Percentiles rank a stretch among this genome's conserved stretches.
These are phyloP conservation scores for Quadriops clusia DNA, from an alignment of 2,888 invertebrate species.

Conservation along the genomic window DNA sequence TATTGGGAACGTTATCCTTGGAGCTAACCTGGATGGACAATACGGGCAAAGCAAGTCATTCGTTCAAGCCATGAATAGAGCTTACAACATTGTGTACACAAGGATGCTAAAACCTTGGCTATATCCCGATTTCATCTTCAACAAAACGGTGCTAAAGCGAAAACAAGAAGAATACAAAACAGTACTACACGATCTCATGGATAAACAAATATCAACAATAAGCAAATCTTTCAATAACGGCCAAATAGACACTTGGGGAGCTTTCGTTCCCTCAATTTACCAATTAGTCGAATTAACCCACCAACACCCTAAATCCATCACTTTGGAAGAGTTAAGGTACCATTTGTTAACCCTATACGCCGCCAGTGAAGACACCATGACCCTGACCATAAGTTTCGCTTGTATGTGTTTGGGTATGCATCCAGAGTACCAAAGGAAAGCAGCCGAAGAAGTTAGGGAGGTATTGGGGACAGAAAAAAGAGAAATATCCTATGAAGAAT, in stretches of 20 bases:
- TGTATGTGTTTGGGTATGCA: slow-evolving; percentile 26
- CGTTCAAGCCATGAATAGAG: slow-evolving; percentile 12
- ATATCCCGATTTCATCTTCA: slow-evolving; percentile 19
- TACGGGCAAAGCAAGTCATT: neutral
- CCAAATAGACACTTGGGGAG: too few species aligned
- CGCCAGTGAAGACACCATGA: slow-evolving; percentile 25
- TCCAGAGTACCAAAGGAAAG: slow-evolving; percentile 26
- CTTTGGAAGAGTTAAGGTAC: too few species aligned
- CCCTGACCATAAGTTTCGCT: slow-evolving; percentile 20
- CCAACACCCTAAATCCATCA: too few species aligned
- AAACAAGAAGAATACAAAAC: too few species aligned
- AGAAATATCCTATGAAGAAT: slow-evolving; percentile 18
- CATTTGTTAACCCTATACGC: too few species aligned
- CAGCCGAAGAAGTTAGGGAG: slow-evolving; percentile 21
- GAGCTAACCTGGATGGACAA: neutral
- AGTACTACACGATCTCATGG: too few species aligned
- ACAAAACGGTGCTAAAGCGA: neutral
- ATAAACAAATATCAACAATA: too few species aligned
- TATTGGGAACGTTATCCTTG: slow-evolving; percentile 9
- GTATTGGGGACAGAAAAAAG: slow-evolving; percentile 19
- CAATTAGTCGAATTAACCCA: too few species aligned
- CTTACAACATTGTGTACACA: slow-evolving; percentile 18
- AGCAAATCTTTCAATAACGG: too few species aligned
- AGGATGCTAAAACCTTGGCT: slow-evolving; percentile 22
- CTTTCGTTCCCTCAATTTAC: too few species aligned